phyloP scores from a whole-genome alignment of 2,797 vertebrate genomes.

The Telmatherina bonti region DNA sequence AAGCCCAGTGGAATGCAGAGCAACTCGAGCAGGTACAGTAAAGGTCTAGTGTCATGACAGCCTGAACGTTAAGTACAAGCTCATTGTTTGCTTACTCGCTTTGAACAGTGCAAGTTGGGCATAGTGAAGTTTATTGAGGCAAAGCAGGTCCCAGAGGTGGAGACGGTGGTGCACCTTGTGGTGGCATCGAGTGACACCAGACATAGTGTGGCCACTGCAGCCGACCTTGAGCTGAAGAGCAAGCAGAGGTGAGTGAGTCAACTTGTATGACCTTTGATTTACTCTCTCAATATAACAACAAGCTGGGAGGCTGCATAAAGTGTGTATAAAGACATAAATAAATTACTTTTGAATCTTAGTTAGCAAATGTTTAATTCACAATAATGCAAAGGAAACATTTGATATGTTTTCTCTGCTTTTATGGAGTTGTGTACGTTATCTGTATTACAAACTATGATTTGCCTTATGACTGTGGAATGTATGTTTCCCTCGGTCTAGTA shows the following conservation, averaged over 20 bases:
- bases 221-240: slow-evolving; percentile 96
- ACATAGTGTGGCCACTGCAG: slow-evolving; percentile 96
- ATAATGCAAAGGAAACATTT: too few relatives aligned
- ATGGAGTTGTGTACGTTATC: too few relatives aligned
- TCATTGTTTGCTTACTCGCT: slow-evolving; percentile 13
- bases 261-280: neutral
- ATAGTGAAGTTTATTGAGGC: slow-evolving; percentile 98
- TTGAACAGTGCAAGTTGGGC: slow-evolving; percentile 93
- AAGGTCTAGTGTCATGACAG: neutral
- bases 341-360: too few relatives aligned
- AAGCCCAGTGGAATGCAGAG: slow-evolving; percentile 95
- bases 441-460: neutral
- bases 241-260: slow-evolving; percentile 90
- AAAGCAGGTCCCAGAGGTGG: slow-evolving; percentile 94
- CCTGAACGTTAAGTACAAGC: neutral
- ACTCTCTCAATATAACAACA: too few relatives aligned
- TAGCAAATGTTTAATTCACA: too few relatives aligned
- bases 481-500: neutral
- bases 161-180: slow-evolving; percentile 95
- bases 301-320: too few relatives aligned
- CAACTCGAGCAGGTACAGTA: slow-evolving; percentile 93
- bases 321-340: too few relatives aligned
- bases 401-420: too few relatives aligned
- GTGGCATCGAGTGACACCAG: slow-evolving; percentile 97
- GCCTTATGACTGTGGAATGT: neutral